Percentiles rank a stretch among this genome's conserved stretches.
Evolutionary conservation across 2,797 vertebrate species (phyloP).

Genomic region (Cottoperca gobio): DNA sequence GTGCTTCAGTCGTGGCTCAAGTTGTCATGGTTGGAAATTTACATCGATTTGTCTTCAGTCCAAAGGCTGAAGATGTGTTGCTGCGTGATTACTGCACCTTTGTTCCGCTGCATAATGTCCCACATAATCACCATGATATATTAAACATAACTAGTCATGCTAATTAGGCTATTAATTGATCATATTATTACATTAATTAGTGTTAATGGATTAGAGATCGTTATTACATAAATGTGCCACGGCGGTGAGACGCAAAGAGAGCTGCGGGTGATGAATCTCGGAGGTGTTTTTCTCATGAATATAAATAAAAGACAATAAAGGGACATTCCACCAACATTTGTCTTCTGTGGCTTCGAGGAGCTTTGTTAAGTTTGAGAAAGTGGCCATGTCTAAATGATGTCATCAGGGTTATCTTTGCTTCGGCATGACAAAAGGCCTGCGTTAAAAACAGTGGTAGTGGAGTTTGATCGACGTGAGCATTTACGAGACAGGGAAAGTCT

Average conservation of each 20-base stretch:
- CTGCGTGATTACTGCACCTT: constrained; percentile 42
- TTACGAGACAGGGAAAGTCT: background rate
- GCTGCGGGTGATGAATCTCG: constrained; percentile 12
- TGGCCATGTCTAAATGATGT: background rate
- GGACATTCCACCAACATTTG: background rate
- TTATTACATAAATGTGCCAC: constrained; percentile 35
- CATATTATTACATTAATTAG: constrained; percentile 59
- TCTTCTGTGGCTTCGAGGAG: no score
- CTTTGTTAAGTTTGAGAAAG: background rate
- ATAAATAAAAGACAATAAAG: constrained; percentile 16
- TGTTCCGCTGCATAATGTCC: constrained; percentile 50
- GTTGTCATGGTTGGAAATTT: constrained; percentile 40
- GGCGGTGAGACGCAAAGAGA: constrained; percentile 8
- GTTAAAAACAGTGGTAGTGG: background rate
- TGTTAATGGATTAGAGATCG: constrained; percentile 58
- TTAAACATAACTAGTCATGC: constrained; percentile 41
- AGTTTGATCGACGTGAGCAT: no score
- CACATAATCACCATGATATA: constrained; percentile 50
- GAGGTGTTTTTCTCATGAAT: background rate
- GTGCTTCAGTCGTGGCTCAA: constrained; percentile 37
- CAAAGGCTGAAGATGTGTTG: constrained; percentile 28
- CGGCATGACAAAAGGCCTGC: background rate
- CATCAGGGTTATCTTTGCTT: constrained; percentile 12
- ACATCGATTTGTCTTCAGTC: constrained; percentile 39
- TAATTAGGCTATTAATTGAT: constrained; percentile 62